Evolutionary conservation across 1,140 invertebrate species (phyloP), one percentile per base, ranked within the genome.

Genomic region (Scaptodrosophila lebanonensis): DNA sequence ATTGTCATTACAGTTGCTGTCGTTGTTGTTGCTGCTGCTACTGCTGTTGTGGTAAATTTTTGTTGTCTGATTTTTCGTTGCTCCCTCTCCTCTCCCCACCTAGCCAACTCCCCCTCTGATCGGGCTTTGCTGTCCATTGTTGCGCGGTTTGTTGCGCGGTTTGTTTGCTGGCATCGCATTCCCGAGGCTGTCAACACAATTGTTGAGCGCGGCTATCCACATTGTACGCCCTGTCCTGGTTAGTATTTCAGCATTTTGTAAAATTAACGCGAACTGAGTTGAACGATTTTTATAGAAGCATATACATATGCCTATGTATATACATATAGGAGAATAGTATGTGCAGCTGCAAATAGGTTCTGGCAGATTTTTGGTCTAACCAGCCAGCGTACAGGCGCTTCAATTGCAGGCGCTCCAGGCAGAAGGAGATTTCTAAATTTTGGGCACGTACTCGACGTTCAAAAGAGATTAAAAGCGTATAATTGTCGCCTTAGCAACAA

Each of bases 401-500:
- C n/a, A n/a, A n/a, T n/a, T n/a, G n/a, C n/a, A n/a, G n/a, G n/a
- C n/a, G n/a, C n/a, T n/a, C n/a, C n/a, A n/a, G n/a, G n/a, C n/a
- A n/a, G n/a, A n/a, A n/a, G n/a, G n/a, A n/a, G n/a, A n/a, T 79
- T 79, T 79, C 54, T 70, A 60, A 83, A 79, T 79, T 79, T 82
- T 82, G 75, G 71, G 75, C 75, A 82, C 75, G 75, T 82, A 76
- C 66, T 62, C 76, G 75, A 82, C 75, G 75, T 82, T 82, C 75
- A 82, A 82, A 82, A 82, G 75, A 82, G 76, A 82, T 82, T 82
- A 82, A 82, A 82, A 82, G 75, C 75, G 75, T 82, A 82, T 82
- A 82, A 82, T 82, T 82, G 75, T 82, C 75, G 75, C 75, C 75
- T 82, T 82, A 83, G 75, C 69, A 82, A 64, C 52, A 50, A 42